These are phyloP conservation scores for Melangyna quadrimaculata DNA, from an alignment of 2,888 invertebrate genomes.

Conservation along the genomic window DNA sequence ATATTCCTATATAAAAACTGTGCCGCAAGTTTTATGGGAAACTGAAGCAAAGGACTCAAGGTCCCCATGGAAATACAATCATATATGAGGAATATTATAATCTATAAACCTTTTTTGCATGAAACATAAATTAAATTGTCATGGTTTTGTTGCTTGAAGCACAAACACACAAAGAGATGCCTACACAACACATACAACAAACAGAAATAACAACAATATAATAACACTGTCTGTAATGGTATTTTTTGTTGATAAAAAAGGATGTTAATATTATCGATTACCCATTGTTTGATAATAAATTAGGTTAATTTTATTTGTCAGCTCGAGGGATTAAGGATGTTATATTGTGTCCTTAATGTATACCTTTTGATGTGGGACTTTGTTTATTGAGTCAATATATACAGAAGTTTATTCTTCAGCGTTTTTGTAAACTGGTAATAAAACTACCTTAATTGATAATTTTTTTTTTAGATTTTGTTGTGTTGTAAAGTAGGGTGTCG, in stretches of 20 bases:
- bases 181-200: not conserved
- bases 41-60: not conserved
- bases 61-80: not conserved
- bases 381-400: not conserved
- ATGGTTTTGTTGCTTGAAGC: constrained; percentile 44
- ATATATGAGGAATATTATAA: constrained; percentile 5
- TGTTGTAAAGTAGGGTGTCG: too few relatives aligned
- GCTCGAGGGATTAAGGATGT: constrained; percentile 52
- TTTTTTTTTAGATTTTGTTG: too few relatives aligned
- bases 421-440: not conserved
- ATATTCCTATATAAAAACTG: not conserved
- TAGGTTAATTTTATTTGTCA: constrained; percentile 65
- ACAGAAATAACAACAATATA: not conserved
- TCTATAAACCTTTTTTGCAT: constrained; percentile 20
- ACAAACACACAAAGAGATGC: not conserved
- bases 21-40: not conserved
- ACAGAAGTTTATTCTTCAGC: not conserved
- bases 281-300: constrained; percentile 66
- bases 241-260: constrained; percentile 60
- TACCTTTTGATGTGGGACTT: not conserved
- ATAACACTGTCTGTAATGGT: constrained; percentile 32
- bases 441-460: too few relatives aligned
- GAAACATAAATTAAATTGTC: constrained; percentile 66
- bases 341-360: constrained; percentile 35
- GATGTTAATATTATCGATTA: constrained; percentile 69